Evolutionary conservation across 2,113 vertebrate species (phyloP).

Genomic region (Cathartes aura): DNA sequence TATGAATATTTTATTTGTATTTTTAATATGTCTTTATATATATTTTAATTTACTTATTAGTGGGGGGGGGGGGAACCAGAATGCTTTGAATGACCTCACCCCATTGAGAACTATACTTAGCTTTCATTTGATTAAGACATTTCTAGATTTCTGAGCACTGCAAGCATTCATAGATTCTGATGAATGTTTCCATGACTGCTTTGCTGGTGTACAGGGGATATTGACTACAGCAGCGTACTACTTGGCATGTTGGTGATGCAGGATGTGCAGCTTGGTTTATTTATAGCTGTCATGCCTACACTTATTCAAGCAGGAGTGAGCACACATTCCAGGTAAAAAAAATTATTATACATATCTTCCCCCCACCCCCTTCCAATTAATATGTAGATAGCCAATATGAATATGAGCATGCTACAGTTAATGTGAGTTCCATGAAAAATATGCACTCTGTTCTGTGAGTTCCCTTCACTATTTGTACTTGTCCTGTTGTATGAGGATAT

Average conservation of each 20-base stretch:
- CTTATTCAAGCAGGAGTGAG: slow-evolving; percentile 88
- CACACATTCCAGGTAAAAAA: slow-evolving; percentile 80
- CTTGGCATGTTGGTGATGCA: slow-evolving; percentile 96
- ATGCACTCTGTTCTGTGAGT: neutral
- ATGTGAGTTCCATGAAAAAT: neutral
- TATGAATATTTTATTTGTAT: neutral
- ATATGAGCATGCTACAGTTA: neutral
- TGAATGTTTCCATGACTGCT: neutral
- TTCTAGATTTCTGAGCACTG: neutral
- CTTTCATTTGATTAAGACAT: neutral
- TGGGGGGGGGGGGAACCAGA: neutral
- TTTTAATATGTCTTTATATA: neutral
- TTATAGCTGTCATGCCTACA: slow-evolving; percentile 93
- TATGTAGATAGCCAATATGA: neutral
- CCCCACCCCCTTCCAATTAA: neutral
- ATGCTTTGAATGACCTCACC: neutral
- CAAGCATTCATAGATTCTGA: neutral
- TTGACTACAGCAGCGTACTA: slow-evolving; percentile 92
- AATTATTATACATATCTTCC: neutral
- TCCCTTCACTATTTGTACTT: neutral
- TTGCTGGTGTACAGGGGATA: slow-evolving; percentile 80
- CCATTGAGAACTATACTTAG: neutral
- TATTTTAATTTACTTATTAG: neutral
- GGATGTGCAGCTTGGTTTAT: slow-evolving; percentile 94
- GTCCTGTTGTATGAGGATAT: neutral